Base-by-base conservation (phyloP, 2,888 invertebrate species). In the Diarsia mendica region DNA sequence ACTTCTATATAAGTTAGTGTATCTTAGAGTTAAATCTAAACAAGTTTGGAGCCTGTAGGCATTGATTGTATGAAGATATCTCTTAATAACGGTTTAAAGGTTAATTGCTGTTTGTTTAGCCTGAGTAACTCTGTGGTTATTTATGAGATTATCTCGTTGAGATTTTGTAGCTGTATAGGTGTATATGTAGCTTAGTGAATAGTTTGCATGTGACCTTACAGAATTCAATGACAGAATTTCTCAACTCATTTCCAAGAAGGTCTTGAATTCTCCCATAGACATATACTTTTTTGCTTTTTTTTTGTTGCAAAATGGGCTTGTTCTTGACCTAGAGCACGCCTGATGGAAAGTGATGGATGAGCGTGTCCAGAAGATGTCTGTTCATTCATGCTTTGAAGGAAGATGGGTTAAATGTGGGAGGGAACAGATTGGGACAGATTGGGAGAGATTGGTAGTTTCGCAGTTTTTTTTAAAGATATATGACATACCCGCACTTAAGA, bases 31-130 rank as follows among this genome's bases (percentile, higher is more conserved):
- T 13, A 15, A 49, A 72, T 77, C 80, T 79, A 49, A 80, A 72
- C 72, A 63, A 72, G 48, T 49, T 46, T 13, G 23, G 20, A 72
- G 63, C 80, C 72, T 72, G 63, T n/a, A 44, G 77, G n/a, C 49
- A 72, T 55, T 49, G 55, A 49, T 79, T 33, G 70, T 13, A 49
- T 49, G 28, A 72, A 64, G 46, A 55, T 77, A 77, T 72, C 46
- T 80, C 65, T 80, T 46, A 77, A 65, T 51, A 72, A 46, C 23
- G 80, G 51, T 23, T 58, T 64, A 65, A 65, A 80, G 80, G 73
- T 80, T 77, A 77, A 77, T 73, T 80, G 51, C n/a, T 60, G 63
- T 72, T 80, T 64, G 55, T 77, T 72, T 64, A 64, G 53, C 20
- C 9, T 48, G 9, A 23, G 28, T 15, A 53, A 71, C 8, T 18